Evolutionary conservation across 1,140 invertebrate genomes (phyloP).

Genomic region (Drosophila carrolli): DNA sequence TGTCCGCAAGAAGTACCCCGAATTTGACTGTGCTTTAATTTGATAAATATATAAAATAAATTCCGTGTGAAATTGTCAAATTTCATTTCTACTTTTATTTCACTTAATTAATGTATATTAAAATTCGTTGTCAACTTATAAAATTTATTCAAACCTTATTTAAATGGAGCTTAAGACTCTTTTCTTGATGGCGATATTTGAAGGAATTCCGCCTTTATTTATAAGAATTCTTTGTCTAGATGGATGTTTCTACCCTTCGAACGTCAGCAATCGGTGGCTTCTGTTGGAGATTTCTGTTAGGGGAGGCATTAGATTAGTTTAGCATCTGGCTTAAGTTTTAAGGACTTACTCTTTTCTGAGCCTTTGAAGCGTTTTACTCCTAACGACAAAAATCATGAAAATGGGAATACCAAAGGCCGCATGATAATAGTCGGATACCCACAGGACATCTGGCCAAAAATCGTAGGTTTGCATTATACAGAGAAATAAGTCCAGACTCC

Average conservation of each 20-base stretch:
- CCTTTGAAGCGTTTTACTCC: neutral
- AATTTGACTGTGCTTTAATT: too few relatives aligned
- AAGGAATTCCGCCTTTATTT: too few relatives aligned
- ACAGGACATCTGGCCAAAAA: neutral
- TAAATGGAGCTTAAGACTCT: too few relatives aligned
- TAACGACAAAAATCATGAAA: neutral
- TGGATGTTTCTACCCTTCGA: neutral
- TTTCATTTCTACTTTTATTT: too few relatives aligned
- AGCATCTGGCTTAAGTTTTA: neutral
- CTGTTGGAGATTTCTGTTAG: neutral
- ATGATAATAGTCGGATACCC: neutral
- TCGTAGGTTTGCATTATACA: neutral
- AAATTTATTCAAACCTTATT: too few relatives aligned
- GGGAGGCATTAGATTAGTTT: neutral
- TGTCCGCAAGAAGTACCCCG: too few relatives aligned
- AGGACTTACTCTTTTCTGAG: neutral
- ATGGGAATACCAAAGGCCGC: neutral
- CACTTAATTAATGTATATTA: too few relatives aligned
- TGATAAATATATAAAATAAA: too few relatives aligned
- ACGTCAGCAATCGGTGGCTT: fast-evolving
- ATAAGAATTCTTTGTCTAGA: neutral
- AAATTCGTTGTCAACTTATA: too few relatives aligned
- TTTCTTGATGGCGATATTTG: too few relatives aligned
- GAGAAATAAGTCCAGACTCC: neutral
- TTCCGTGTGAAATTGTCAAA: too few relatives aligned